These are phyloP conservation scores for Zoanthus sociatus DNA, from an alignment of 92 coral and sea anemone species.

Conservation along the genomic window DNA sequence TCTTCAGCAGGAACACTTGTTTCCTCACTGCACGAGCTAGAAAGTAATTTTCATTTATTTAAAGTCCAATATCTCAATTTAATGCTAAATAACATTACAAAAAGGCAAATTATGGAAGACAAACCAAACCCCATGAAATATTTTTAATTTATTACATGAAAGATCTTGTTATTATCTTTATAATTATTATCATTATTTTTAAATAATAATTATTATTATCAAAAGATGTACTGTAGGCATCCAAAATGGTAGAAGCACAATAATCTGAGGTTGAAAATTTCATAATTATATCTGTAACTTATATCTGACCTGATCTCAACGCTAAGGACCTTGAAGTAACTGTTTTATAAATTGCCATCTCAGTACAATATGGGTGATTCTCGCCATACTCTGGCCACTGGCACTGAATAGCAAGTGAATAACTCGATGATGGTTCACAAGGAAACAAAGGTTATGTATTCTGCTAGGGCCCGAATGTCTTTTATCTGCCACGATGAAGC, in stretches of 20 bases:
- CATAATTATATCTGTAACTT: not conserved
- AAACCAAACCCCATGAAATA: too few species aligned
- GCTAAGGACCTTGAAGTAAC: not conserved
- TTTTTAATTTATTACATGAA: too few species aligned
- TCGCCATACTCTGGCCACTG: constrained; percentile 12
- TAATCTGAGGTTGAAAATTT: not conserved
- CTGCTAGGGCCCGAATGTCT: constrained; percentile 1
- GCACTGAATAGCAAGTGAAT: not conserved
- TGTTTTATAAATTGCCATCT: not conserved
- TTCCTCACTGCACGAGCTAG: too few species aligned
- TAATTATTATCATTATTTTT: too few species aligned
- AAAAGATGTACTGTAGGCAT: not conserved
- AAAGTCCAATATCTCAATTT: too few species aligned
- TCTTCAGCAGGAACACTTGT: too few species aligned
- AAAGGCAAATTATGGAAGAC: too few species aligned
- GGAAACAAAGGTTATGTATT: not conserved
- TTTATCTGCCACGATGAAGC: constrained; percentile 1
- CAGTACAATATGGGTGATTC: not conserved
- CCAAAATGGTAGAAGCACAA: not conserved
- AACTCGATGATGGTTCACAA: not conserved
- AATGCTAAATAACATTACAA: too few species aligned
- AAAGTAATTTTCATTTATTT: too few species aligned
- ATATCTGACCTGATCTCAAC: constrained; percentile 13
- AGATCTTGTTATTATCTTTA: too few species aligned
- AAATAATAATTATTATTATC: too few species aligned